Evolutionary conservation across 1,140 invertebrate genomes (phyloP).

Genomic region (Euschistus heros): DNA sequence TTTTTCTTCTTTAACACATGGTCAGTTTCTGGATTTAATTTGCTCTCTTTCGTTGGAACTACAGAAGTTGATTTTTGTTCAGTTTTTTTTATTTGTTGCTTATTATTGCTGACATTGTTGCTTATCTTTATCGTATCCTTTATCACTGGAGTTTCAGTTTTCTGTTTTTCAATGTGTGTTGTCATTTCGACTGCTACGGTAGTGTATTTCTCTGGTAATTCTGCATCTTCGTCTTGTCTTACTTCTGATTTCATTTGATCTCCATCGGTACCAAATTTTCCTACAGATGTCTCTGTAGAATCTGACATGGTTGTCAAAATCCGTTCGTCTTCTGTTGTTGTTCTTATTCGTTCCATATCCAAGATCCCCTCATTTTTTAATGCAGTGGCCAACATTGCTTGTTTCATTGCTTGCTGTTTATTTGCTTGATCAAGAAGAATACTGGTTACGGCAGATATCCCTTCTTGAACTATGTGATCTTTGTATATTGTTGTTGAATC

Average conservation of each 20-base stretch:
- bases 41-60: slow-evolving; percentile 28
- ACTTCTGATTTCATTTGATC: slow-evolving; percentile 1
- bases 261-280: background rate
- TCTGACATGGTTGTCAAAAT: slow-evolving; percentile 18
- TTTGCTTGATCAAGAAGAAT: slow-evolving; percentile 27
- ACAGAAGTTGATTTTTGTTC: slow-evolving; percentile 11
- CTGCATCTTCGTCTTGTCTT: slow-evolving; percentile 10
- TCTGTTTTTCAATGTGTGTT: slow-evolving; percentile 3
- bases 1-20: background rate
- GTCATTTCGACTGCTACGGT: slow-evolving; percentile 4
- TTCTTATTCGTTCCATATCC: slow-evolving; percentile 19
- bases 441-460: slow-evolving; percentile 31
- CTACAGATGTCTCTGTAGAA: slow-evolving; percentile 10
- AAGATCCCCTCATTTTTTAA: slow-evolving; percentile 20
- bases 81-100: slow-evolving; percentile 26
- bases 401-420: background rate
- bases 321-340: slow-evolving; percentile 18
- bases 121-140: background rate
- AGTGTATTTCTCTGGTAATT: slow-evolving; percentile 3
- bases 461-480: slow-evolving; percentile 28
- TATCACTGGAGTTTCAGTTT: background rate
- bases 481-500: slow-evolving; percentile 14
- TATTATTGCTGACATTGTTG: background rate
- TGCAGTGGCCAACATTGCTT: slow-evolving; percentile 23
- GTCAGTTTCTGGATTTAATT: slow-evolving; percentile 23